Evolutionary conservation across 2,797 vertebrate genomes (phyloP).

Genomic region (Sus cebifrons): DNA sequence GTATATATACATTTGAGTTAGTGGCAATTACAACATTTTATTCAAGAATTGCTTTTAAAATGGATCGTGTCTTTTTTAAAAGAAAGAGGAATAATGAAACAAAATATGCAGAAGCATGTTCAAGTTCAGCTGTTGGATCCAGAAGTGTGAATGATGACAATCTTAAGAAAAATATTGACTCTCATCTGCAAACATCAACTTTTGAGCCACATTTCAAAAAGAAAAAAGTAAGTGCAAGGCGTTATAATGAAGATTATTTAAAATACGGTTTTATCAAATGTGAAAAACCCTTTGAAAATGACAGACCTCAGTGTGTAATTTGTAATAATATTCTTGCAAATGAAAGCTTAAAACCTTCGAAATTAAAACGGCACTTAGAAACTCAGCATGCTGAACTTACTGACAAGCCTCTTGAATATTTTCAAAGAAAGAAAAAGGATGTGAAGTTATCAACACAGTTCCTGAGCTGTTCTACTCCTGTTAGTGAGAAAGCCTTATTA

Average conservation of each 20-base stretch:
- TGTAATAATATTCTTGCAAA: slow-evolving; percentile 67
- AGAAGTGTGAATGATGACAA: neutral
- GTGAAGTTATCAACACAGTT: slow-evolving; percentile 1
- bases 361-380: slow-evolving; percentile 55
- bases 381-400: slow-evolving; percentile 59
- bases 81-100: slow-evolving; percentile 52
- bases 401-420: slow-evolving; percentile 54
- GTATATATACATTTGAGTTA: neutral
- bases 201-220: slow-evolving; percentile 58
- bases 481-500: slow-evolving; percentile 40
- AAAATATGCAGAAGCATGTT: slow-evolving; percentile 30
- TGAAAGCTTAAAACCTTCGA: slow-evolving; percentile 63
- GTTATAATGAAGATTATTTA: slow-evolving; percentile 61
- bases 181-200: slow-evolving; percentile 1
- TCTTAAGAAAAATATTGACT: slow-evolving; percentile 33
- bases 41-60: slow-evolving; percentile 40
- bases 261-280: slow-evolving; percentile 73
- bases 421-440: slow-evolving; percentile 59
- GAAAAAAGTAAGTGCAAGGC: slow-evolving; percentile 19
- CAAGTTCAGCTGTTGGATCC: slow-evolving; percentile 36
- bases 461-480: neutral
- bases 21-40: slow-evolving; percentile 37
- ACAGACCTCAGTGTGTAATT: slow-evolving; percentile 59
- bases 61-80: slow-evolving; percentile 64
- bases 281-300: slow-evolving; percentile 69